Conservation (phyloP, 1,140 invertebrate species). For the Andricus grossulariae region DNA sequence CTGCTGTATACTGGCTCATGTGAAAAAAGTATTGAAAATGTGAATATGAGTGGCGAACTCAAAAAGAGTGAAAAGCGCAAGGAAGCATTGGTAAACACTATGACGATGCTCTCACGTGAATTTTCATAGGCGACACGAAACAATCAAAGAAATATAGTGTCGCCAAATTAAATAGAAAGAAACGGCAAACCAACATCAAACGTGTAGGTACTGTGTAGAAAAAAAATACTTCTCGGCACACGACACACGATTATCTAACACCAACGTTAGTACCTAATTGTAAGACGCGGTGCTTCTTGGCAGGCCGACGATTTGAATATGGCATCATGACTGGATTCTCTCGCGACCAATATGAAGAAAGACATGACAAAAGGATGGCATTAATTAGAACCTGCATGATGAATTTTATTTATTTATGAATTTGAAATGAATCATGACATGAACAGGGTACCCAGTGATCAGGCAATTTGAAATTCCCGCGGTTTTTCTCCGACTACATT, state of each 20-base stretch:
- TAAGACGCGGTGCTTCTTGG: conserved; percentile 54
- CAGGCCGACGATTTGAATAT: conserved; percentile 40
- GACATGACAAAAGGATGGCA: neutral
- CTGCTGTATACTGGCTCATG: too few species aligned
- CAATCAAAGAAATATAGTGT: conserved; percentile 69
- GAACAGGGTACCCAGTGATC: too few species aligned
- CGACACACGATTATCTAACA: conserved; percentile 76
- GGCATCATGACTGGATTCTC: neutral
- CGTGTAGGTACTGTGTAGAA: conserved; percentile 70
- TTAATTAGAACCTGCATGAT: neutral
- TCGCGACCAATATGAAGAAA: neutral
- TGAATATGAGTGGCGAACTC: neutral
- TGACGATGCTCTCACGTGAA: conserved; percentile 58
- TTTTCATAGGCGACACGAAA: conserved; percentile 65
- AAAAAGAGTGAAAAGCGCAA: conserved; percentile 40
- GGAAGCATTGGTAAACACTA: conserved; percentile 33
- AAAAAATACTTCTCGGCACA: conserved; percentile 72
- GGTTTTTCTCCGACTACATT: too few species aligned
- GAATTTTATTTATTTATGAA: too few species aligned
- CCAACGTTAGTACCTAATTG: conserved; percentile 74
- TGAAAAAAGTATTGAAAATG: neutral
- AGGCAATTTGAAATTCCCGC: too few species aligned
- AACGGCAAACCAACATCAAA: conserved; percentile 75
- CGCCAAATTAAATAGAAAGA: conserved; percentile 68
- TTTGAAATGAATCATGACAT: too few species aligned